Evolutionary conservation across 2,888 invertebrate genomes (phyloP), one percentile per base, ranked within the genome.

Genomic region (Brenthis ino): DNA sequence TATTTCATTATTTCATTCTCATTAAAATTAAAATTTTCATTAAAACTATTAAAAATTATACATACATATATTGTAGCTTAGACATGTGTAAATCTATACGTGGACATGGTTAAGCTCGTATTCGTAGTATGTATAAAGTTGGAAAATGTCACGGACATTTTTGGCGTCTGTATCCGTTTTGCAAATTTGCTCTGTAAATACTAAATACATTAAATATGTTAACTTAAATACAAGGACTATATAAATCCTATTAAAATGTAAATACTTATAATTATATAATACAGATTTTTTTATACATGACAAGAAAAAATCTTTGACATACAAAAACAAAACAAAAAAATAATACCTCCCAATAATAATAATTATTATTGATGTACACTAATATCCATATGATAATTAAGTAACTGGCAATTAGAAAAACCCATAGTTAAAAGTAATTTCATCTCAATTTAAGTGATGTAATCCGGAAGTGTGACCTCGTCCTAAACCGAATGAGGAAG

Each of bases 101-200:
- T 8, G 20, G 1, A 12, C 13, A 24, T 57, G 47, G 4, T 48
- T 47, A 48, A 58, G 48, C 58, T 58, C 61, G 67, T 67, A 60
- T 8, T 43, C 37, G 11, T 43, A 43, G 37, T 37, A 64, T 68
- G 60, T 70, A 70, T 64, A 72, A 60, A 54, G 53, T 58, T 51
- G 57, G 57, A 58, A 68, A 73, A 74, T 73, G 72, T 74, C 74
- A 72, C 24, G 73, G 74, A 60, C 74, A 65, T 73, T 74, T 70
- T 68, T 61, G 68, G 63, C 63, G 64, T 68, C 20, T 63, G 74
- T 72, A 74, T 72, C 72, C 74, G 69, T 74, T 68, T 74, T 54
- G 69, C 64, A 72, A 72, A 74, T 70, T 72, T 67, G 67, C 69
- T 70, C 65, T 61, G 70, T 53, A 73, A 69, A 69, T 68, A 72